A percentile compares a stretch with the other conserved stretches of the same genome.
phyloP scores from a whole-genome alignment of 2,113 vertebrate genomes.

The Gambusia holbrooki region DNA sequence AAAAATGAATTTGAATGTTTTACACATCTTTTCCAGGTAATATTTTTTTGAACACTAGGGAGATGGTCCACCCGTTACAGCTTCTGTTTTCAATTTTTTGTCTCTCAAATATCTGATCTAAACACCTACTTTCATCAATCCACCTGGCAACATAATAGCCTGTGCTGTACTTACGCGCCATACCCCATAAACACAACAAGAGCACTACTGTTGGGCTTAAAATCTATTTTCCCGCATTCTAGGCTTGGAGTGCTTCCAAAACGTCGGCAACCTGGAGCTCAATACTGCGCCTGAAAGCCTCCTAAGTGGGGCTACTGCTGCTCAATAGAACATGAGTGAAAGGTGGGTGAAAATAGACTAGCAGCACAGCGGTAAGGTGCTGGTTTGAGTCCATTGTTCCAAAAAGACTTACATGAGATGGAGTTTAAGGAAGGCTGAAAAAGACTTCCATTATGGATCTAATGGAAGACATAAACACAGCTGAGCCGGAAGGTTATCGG shows the following conservation, averaged over 20 bases:
- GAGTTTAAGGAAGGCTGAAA: neutral
- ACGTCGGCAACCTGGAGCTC: neutral
- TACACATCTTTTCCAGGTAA: neutral
- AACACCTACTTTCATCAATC: neutral
- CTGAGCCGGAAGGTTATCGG: neutral
- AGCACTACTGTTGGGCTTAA: neutral
- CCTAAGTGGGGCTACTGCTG: slow-evolving; percentile 2
- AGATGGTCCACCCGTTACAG: neutral
- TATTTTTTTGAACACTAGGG: neutral
- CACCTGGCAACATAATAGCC: neutral
- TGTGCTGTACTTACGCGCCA: neutral
- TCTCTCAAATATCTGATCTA: neutral
- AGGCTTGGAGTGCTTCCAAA: slow-evolving; percentile 1
- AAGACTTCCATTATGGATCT: neutral
- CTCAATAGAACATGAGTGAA: neutral
- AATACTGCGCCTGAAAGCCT: neutral
- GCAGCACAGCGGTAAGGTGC: neutral
- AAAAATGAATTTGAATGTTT: neutral
- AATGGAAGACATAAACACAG: neutral
- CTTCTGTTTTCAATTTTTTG: neutral
- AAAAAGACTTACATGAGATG: neutral
- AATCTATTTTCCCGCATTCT: slow-evolving; percentile 9
- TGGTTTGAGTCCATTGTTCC: neutral
- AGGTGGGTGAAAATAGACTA: slow-evolving; percentile 1
- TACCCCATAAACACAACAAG: neutral